A percentile compares a stretch with the other conserved stretches of the same genome.
These are phyloP conservation scores for Bembecia ichneumoniformis DNA, from an alignment of 2,888 invertebrate genomes.

Conservation along the genomic window DNA sequence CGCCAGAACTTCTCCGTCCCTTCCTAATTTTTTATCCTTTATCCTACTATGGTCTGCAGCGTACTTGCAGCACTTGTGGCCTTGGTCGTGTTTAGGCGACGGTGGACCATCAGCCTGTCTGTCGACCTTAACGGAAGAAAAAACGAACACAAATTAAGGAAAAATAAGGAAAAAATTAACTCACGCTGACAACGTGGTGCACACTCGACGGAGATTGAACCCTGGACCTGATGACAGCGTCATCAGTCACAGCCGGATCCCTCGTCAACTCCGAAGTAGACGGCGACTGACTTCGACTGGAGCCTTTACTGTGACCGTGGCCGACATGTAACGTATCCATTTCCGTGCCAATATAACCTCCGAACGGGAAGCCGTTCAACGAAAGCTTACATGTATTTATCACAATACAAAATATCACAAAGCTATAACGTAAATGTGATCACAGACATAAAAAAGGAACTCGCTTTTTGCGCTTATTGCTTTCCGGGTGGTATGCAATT, in stretches of 20 bases:
- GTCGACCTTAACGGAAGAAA: too few species aligned
- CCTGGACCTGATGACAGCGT: conserved; percentile 55
- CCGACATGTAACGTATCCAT: conserved; percentile 63
- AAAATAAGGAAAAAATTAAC: conserved; percentile 13
- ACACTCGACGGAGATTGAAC: conserved; percentile 59
- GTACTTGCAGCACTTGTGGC: too few species aligned
- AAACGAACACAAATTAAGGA: too few species aligned
- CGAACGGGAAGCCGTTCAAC: conserved; percentile 3
- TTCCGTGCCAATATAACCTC: conserved; percentile 13
- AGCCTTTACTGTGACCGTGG: conserved; percentile 71
- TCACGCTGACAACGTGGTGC: conserved; percentile 56
- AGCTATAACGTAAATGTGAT: conserved; percentile 5
- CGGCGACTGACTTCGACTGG: conserved; percentile 76
- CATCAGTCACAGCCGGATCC: conserved; percentile 54
- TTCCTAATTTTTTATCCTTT: too few species aligned
- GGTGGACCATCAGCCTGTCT: too few species aligned
- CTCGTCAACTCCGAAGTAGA: conserved; percentile 59
- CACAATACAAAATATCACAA: conserved; percentile 12
- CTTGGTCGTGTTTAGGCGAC: too few species aligned
- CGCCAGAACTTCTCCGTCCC: too few species aligned
- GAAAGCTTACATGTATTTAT: conserved; percentile 12
- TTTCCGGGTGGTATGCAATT: conserved; percentile 11
- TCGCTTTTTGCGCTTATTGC: conserved; percentile 8
- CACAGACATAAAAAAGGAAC: conserved; percentile 18
- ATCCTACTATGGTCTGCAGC: too few species aligned